These are phyloP conservation scores for Onychostoma macrolepis DNA, from an alignment of 2,113 vertebrate genomes.

Conservation along the genomic window DNA sequence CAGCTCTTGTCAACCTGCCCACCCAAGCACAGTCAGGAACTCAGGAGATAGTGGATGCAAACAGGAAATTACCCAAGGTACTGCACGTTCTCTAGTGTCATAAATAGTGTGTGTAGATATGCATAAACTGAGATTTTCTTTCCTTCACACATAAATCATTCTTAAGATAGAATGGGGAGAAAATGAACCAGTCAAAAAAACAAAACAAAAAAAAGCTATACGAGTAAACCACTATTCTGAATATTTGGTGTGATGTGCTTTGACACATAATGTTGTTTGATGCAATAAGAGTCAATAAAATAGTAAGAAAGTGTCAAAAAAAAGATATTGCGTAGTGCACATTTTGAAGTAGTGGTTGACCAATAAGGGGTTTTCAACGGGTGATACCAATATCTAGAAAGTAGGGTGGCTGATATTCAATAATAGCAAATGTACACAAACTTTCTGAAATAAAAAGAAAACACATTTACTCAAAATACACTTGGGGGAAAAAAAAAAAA, in stretches of 20 bases:
- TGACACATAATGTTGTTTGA: not conserved
- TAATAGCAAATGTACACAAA: not conserved
- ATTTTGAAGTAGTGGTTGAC: not conserved
- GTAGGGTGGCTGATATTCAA: not conserved
- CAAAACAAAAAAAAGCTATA: not conserved
- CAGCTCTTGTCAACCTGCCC: too few relatives aligned
- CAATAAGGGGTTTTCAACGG: not conserved
- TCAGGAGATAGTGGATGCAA: not conserved
- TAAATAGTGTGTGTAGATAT: not conserved
- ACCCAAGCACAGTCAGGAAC: not conserved
- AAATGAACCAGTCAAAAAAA: not conserved
- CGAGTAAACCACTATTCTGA: not conserved
- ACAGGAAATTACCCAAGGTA: constrained; percentile 12
- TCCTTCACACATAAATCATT: not conserved
- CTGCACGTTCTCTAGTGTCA: constrained; percentile 2
- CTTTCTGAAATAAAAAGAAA: not conserved
- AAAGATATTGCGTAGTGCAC: not conserved
- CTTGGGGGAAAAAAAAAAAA: not conserved
- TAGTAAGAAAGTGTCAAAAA: not conserved
- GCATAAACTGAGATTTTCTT: not conserved
- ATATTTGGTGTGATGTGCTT: not conserved
- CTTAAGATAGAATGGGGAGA: not conserved
- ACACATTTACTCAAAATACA: not conserved
- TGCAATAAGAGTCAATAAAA: not conserved
- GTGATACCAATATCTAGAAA: not conserved